Conservation (phyloP, 2,888 invertebrate genomes). For the Pediacus dermestoides region DNA sequence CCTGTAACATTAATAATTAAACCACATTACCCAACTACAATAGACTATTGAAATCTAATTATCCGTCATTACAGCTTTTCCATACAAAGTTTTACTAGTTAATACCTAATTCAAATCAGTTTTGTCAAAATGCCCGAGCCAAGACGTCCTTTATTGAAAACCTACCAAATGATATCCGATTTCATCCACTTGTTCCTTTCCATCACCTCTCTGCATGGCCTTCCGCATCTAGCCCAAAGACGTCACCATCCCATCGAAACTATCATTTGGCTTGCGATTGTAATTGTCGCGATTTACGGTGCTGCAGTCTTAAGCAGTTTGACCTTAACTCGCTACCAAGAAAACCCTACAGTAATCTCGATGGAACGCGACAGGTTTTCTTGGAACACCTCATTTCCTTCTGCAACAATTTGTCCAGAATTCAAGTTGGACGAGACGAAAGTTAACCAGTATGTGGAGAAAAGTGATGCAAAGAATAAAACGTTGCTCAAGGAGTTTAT, state of each 20-base stretch:
- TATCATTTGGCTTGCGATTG: constrained; percentile 38
- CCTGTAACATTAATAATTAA: too few relatives aligned
- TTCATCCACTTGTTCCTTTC: constrained; percentile 30
- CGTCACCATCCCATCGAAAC: constrained; percentile 37
- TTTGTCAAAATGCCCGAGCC: not conserved
- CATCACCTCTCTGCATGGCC: constrained; percentile 42
- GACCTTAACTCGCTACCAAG: constrained; percentile 64
- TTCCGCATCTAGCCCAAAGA: constrained; percentile 35
- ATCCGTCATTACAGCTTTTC: too few relatives aligned
- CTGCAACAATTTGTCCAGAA: constrained; percentile 63
- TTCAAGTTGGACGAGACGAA: constrained; percentile 55
- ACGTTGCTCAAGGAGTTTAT: constrained; percentile 57
- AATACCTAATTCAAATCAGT: not conserved
- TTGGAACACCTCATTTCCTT: constrained; percentile 70
- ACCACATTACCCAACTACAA: too few relatives aligned
- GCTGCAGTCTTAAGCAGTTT: constrained; percentile 50
- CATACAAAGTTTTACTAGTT: too few relatives aligned
- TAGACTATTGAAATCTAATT: too few relatives aligned
- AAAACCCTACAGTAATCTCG: constrained; percentile 68
- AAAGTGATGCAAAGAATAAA: constrained; percentile 48
- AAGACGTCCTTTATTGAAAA: too few relatives aligned
- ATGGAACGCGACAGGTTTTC: constrained; percentile 69
- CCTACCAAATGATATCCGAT: not conserved
- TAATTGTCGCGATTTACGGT: constrained; percentile 37
- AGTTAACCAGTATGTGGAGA: constrained; percentile 52